Conservation (phyloP, 2,797 vertebrate genomes). For the Varecia variegata region DNA sequence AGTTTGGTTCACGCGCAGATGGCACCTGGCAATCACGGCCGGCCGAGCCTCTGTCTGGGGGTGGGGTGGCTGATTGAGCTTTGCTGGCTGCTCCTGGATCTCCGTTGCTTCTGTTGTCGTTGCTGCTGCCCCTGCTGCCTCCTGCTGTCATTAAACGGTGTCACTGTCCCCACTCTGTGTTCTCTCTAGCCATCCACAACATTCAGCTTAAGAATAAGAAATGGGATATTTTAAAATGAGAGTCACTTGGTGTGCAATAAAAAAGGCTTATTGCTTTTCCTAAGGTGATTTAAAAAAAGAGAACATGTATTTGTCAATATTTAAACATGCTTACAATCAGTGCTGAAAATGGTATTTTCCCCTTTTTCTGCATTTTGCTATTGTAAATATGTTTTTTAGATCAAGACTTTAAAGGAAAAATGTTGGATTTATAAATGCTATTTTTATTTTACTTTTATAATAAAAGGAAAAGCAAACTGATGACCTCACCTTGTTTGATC, state of each 20-base stretch:
- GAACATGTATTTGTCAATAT: slow-evolving; percentile 82
- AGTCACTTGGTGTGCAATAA: slow-evolving; percentile 54
- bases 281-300: slow-evolving; percentile 54
- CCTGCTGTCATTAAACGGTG: slow-evolving; percentile 47
- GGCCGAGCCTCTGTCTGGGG: not conserved
- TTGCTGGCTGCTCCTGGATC: slow-evolving; percentile 17
- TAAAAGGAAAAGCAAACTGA: slow-evolving; percentile 83
- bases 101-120: slow-evolving; percentile 56
- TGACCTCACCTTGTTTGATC: slow-evolving; percentile 48
- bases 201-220: slow-evolving; percentile 53
- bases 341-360: slow-evolving; percentile 57
- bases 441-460: slow-evolving; percentile 90
- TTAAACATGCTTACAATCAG: slow-evolving; percentile 80
- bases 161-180: not conserved
- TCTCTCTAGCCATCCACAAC: slow-evolving; percentile 2
- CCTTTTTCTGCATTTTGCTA: slow-evolving; percentile 79
- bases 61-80: slow-evolving; percentile 27
- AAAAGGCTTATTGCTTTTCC: slow-evolving; percentile 44
- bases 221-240: slow-evolving; percentile 63
- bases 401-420: slow-evolving; percentile 76
- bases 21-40: not conserved
- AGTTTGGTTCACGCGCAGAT: slow-evolving; percentile 17
- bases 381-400: slow-evolving; percentile 86
- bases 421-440: slow-evolving; percentile 85
- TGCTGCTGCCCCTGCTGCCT: slow-evolving; percentile 22